Percentiles rank a stretch among this genome's conserved stretches.
These are phyloP conservation scores for Eristalinus sepulchralis DNA, from an alignment of 2,888 invertebrate genomes.

Conservation along the genomic window DNA sequence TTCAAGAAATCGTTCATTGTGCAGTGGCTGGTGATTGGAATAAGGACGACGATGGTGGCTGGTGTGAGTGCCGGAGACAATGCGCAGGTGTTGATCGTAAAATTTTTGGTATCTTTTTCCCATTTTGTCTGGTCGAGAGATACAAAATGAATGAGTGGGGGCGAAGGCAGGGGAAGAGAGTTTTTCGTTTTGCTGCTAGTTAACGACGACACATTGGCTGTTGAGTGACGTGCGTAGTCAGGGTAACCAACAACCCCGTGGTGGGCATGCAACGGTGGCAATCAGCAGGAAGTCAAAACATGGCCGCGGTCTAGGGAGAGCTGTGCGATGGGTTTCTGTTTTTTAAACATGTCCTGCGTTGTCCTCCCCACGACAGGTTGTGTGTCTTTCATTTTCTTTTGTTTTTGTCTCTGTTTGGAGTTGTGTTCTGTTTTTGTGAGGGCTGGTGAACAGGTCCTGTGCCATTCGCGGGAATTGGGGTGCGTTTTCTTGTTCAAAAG, in stretches of 20 bases:
- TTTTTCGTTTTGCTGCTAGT: background rate
- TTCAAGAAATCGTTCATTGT: background rate
- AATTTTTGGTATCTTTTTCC: constrained; percentile 23
- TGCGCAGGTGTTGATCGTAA: constrained; percentile 62
- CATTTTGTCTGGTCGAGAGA: constrained; percentile 21
- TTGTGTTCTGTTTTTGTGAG: background rate
- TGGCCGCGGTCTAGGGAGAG: background rate
- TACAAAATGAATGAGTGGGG: constrained; percentile 13
- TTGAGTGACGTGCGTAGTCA: constrained; percentile 48
- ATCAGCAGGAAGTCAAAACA: constrained; percentile 55
- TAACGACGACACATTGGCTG: constrained; percentile 38
- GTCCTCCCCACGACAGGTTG: background rate
- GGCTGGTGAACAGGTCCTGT: background rate
- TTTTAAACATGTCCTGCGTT: background rate
- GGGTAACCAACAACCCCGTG: constrained; percentile 20
- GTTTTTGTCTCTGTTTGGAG: background rate
- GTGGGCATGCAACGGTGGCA: constrained; percentile 2
- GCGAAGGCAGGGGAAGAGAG: background rate
- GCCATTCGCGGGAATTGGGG: background rate
- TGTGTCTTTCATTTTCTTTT: background rate
- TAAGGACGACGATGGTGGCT: constrained; percentile 11
- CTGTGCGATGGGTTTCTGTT: background rate
- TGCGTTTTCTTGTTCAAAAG: background rate
- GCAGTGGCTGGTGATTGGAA: constrained; percentile 9
- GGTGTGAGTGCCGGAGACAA: constrained; percentile 33